These are phyloP conservation scores for Phrynocephalus versicolor DNA, from an alignment of 2,113 vertebrate species.

Conservation along the genomic window DNA sequence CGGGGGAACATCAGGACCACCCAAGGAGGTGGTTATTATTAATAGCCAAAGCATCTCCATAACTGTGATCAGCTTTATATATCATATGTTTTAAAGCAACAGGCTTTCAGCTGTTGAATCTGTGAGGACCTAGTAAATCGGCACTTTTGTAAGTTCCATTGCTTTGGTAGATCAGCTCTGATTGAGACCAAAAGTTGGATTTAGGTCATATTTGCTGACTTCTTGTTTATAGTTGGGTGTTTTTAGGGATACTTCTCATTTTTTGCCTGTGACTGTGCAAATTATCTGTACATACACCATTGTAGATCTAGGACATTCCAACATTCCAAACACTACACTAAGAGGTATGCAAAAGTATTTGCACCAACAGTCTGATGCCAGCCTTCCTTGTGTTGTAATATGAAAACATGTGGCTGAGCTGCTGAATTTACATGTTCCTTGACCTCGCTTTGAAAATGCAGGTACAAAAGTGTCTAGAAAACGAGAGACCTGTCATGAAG, in stretches of 20 bases:
- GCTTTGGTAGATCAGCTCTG: no score
- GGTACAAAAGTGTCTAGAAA: not conserved
- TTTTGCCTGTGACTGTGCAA: not conserved
- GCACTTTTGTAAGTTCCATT: no score
- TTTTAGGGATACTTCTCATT: not conserved
- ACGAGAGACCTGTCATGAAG: not conserved
- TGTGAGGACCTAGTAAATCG: no score
- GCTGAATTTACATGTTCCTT: not conserved
- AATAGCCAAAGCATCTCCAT: no score
- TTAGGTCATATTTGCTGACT: no score
- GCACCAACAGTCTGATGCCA: not conserved
- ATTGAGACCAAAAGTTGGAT: no score
- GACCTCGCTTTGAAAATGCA: not conserved
- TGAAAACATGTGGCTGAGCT: not conserved
- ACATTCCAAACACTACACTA: not conserved
- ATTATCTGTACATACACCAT: not conserved
- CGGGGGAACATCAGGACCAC: no score
- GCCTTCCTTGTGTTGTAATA: not conserved
- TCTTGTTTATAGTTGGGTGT: not conserved
- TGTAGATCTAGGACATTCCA: not conserved
- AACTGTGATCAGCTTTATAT: no score
- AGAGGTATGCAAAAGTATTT: not conserved
- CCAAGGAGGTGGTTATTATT: no score
- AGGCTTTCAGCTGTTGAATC: no score
- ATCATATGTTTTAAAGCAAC: no score